Evolutionary conservation across 2,113 vertebrate genomes (phyloP), one percentile per base, ranked within the genome.

Genomic region (Lucifuga dentata): DNA sequence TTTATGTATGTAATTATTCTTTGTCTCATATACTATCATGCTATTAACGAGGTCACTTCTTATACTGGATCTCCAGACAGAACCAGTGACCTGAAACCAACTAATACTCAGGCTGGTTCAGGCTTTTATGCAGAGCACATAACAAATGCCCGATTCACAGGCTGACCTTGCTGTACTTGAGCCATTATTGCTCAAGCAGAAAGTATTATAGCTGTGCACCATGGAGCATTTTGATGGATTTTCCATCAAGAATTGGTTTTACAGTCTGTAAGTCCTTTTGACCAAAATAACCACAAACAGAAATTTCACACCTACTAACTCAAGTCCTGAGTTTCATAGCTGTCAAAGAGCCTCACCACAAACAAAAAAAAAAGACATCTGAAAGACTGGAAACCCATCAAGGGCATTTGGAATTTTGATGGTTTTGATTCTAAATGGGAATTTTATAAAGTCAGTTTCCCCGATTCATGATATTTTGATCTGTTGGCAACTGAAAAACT

Each of bases 171-270:
- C 43, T 51, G 60, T 26, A 43, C 41, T 44, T 7, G 0, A 16
- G 20, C 33, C 20, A 1, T 43, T 68, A 17, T n/a, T 65, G 52
- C 50, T 66, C 40, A 73, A 46, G 49, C 55, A 52, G 51, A 46
- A 11, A 2, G 48, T 65, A 44, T 65, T 76, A 63, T 61, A 81
- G n/a, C 15, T 0, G 5, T 15, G 46, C 9, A 7, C 39, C 57
- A 32, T 45, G n/a, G 46, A 46, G 48, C 19, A 0, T 66, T 83
- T 73, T 48, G 13, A n/a, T 16, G 69, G 65, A 84, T 82, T 77
- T 80, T 82, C 69, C 35, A 26, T 32, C 16, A 49, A 33, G 55
- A 72, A 52, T 56, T 41, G 33, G 63, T 50, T 76, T 77, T 23
- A 59, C 53, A 63, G 41, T 66, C 32, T 59, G 40, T n/a, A 74